Evolutionary conservation across 2,888 invertebrate genomes (phyloP).

Genomic region (Mythimna ferrago): DNA sequence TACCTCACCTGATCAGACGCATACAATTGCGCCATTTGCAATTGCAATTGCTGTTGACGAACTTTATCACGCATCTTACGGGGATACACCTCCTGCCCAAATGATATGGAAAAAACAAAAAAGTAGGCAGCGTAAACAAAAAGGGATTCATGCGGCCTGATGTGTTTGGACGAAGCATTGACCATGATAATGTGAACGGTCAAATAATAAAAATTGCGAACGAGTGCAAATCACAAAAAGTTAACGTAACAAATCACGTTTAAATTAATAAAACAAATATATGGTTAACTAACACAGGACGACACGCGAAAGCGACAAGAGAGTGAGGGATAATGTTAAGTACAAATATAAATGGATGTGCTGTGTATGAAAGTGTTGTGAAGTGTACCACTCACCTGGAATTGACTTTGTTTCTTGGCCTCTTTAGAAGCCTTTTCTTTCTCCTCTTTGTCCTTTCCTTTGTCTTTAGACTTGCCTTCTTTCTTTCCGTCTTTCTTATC

Average conservation of each 20-base stretch:
- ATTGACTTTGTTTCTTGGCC: slow-evolving; percentile 92
- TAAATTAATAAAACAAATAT: slow-evolving; percentile 73
- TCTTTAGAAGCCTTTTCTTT: slow-evolving; percentile 91
- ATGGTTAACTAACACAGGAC: slow-evolving; percentile 84
- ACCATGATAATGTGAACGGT: slow-evolving; percentile 70
- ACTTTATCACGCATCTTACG: slow-evolving; percentile 96
- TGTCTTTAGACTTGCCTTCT: slow-evolving; percentile 89
- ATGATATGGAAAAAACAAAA: slow-evolving; percentile 90
- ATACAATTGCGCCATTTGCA: slow-evolving; percentile 91
- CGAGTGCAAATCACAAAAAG: slow-evolving; percentile 74
- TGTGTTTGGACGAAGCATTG: slow-evolving; percentile 81
- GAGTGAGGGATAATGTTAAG: slow-evolving; percentile 67
- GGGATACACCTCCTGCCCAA: slow-evolving; percentile 94
- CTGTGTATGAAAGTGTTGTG: slow-evolving; percentile 75
- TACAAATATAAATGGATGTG: slow-evolving; percentile 86
- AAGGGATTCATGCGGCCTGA: slow-evolving; percentile 87
- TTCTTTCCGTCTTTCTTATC: slow-evolving; percentile 91
- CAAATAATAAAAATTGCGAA: slow-evolving; percentile 74
- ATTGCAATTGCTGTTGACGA: slow-evolving; percentile 92
- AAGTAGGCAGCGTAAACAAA: slow-evolving; percentile 90
- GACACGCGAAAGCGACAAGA: slow-evolving; percentile 83
- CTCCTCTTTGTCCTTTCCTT: slow-evolving; percentile 91
- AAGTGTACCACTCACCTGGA: slow-evolving; percentile 89
- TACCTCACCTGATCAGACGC: slow-evolving; percentile 90
- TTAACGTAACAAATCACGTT: slow-evolving; percentile 74